These are phyloP conservation scores for Drosophila kanekoi DNA, from an alignment of 2,888 invertebrate species.

Conservation along the genomic window DNA sequence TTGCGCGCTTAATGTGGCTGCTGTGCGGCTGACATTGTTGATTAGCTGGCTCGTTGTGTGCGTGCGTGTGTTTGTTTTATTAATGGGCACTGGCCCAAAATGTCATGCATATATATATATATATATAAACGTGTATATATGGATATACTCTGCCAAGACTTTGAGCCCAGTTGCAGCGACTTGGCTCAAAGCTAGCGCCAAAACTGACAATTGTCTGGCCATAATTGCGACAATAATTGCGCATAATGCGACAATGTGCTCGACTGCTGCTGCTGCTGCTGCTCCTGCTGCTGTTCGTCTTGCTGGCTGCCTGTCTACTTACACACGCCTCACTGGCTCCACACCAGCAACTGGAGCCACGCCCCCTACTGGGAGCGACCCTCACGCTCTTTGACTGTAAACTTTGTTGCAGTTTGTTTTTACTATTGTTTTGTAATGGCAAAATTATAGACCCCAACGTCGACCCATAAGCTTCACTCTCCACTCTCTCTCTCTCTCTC, in stretches of 20 bases:
- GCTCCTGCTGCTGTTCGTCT: slow-evolving; percentile 52
- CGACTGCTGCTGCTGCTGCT: slow-evolving; percentile 56
- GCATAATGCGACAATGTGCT: slow-evolving; percentile 83
- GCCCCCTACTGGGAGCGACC: background rate
- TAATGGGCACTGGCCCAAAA: slow-evolving; percentile 62
- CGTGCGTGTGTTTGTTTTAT: slow-evolving; percentile 28
- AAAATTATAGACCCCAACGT: slow-evolving; percentile 79
- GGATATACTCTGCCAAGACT: slow-evolving; percentile 15
- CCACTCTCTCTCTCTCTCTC: slow-evolving; percentile 7
- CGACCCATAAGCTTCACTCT: slow-evolving; percentile 65
- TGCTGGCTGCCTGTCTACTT: slow-evolving; percentile 44
- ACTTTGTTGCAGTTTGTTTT: slow-evolving; percentile 77
- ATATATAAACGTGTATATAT: background rate
- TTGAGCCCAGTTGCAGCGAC: slow-evolving; percentile 22
- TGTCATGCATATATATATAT: slow-evolving; percentile 36
- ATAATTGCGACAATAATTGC: slow-evolving; percentile 85
- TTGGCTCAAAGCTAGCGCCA: slow-evolving; percentile 66
- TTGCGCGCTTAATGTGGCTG: slow-evolving; percentile 32
- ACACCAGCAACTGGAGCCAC: no score
- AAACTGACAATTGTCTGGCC: slow-evolving; percentile 81
- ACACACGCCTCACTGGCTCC: slow-evolving; percentile 50
- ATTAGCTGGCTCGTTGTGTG: slow-evolving; percentile 37
- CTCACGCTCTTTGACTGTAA: slow-evolving; percentile 29
- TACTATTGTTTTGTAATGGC: slow-evolving; percentile 81
- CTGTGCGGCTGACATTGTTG: slow-evolving; percentile 53